phyloP scores from a whole-genome alignment of 2,888 invertebrate genomes.

The Dione vanillae region DNA sequence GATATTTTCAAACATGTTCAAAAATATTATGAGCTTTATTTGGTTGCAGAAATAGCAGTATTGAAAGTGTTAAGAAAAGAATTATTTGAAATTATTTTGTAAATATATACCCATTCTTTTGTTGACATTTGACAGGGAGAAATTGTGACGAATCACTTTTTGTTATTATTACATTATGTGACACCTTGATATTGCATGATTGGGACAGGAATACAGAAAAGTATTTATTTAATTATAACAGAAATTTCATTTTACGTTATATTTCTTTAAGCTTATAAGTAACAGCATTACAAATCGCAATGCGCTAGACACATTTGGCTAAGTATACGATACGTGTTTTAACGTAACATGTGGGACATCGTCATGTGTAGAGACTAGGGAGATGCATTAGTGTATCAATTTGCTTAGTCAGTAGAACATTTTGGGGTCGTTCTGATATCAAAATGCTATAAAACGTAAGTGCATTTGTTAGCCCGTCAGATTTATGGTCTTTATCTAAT shows the following conservation, averaged over 20 bases:
- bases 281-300: background rate
- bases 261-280: background rate
- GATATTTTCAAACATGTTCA: no score
- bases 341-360: conserved; percentile 12
- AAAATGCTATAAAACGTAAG: conserved; percentile 52
- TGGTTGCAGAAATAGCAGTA: no score
- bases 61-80: background rate
- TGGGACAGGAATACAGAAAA: background rate
- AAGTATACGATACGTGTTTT: conserved; percentile 8
- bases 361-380: conserved; percentile 63
- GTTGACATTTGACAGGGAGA: background rate
- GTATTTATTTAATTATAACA: background rate
- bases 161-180: background rate
- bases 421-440: conserved; percentile 61
- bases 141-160: background rate
- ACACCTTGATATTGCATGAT: background rate
- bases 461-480: conserved; percentile 40
- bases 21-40: no score
- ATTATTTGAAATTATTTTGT: no score
- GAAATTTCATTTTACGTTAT: no score
- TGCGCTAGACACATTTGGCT: background rate
- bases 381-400: conserved; percentile 75
- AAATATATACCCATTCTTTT: no score
- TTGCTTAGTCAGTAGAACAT: conserved; percentile 75
- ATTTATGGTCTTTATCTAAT: conserved; percentile 45